Evolutionary conservation across 2,888 invertebrate genomes (phyloP), one percentile per base, ranked within the genome.

Genomic region (Dimorphilus gyrociliatus): DNA sequence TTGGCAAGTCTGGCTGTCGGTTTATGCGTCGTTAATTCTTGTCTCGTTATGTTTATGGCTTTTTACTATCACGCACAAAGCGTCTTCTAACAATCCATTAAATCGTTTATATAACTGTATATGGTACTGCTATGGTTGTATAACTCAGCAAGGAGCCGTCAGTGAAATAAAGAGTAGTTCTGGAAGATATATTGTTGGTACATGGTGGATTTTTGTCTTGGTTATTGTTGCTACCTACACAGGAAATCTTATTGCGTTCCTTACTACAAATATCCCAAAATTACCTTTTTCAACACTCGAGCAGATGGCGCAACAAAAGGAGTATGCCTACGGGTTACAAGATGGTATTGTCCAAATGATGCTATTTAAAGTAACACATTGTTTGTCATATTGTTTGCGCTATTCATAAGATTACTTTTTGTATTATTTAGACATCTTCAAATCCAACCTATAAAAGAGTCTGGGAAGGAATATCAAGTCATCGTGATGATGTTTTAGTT

Each of bases 191-290:
- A 21, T 35, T 7, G 14, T 35, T 13, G 32, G 32, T 8, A 32
- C 32, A 28, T 35, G 35, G 35, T 35, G 35, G 35, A 35, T 35
- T 31, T 35, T 25, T 25, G 27, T 24, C 12, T 28, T 35, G 16
- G 32, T 35, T 3, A 19, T 35, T 14, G 27, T 32, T 14, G 35
- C 35, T 13, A 35, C 35, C 2, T 35, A 30, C 29, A 27, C 25
- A 13, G 35, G 35, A 4, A 35, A 35, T 19, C 28, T 35, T 12
- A 35, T 35, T n/a, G 35, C 35, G 25, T 35, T 35, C 24, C 32
- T 35, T 19, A 32, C 35, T 8, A 32, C 32, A 12, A 21, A 31
- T 12, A 23, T 16, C 13, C 15, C 16, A n/a, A 6, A 7, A 14
- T 7, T 32, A 23, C 32, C 32, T 5, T 32, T 32, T 15, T 17